These are phyloP conservation scores for Criorhina ranunculi DNA, from an alignment of 2,888 invertebrate species.

Conservation along the genomic window DNA sequence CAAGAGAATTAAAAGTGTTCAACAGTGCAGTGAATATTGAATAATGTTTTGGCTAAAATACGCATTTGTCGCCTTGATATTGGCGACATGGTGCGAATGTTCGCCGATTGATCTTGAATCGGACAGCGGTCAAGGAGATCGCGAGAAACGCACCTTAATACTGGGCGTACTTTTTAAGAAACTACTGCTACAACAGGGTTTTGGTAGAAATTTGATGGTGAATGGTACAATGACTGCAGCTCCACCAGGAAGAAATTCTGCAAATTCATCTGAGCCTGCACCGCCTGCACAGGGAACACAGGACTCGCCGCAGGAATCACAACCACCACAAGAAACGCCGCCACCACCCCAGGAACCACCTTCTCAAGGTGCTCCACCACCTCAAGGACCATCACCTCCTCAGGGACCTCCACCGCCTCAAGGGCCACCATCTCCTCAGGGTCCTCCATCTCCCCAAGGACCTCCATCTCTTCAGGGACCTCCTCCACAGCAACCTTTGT, in stretches of 20 bases:
- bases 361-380: neutral
- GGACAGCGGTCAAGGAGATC: constrained; percentile 45
- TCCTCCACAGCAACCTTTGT: neutral
- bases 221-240: constrained; percentile 24
- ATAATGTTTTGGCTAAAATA: constrained; percentile 57
- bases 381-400: constrained; percentile 8
- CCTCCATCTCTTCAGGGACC: constrained; percentile 24
- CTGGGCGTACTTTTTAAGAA: constrained; percentile 64
- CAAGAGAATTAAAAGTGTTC: constrained; percentile 23
- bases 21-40: constrained; percentile 26
- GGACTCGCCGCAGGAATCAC: neutral
- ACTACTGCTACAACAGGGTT: constrained; percentile 53
- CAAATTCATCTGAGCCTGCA: neutral
- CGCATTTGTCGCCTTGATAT: constrained; percentile 12
- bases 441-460: constrained; percentile 10
- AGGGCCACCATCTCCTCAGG: neutral
- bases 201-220: constrained; percentile 29
- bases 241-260: neutral
- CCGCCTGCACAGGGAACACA: neutral
- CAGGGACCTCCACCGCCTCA: constrained; percentile 14
- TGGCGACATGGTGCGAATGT: constrained; percentile 28
- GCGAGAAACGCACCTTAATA: constrained; percentile 65
- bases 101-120: constrained; percentile 24
- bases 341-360: no score
- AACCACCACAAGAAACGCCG: neutral